A percentile compares a stretch with the other conserved stretches of the same genome.
These are phyloP conservation scores for Napeogenes sylphis DNA, from an alignment of 2,888 invertebrate species.

Conservation along the genomic window DNA sequence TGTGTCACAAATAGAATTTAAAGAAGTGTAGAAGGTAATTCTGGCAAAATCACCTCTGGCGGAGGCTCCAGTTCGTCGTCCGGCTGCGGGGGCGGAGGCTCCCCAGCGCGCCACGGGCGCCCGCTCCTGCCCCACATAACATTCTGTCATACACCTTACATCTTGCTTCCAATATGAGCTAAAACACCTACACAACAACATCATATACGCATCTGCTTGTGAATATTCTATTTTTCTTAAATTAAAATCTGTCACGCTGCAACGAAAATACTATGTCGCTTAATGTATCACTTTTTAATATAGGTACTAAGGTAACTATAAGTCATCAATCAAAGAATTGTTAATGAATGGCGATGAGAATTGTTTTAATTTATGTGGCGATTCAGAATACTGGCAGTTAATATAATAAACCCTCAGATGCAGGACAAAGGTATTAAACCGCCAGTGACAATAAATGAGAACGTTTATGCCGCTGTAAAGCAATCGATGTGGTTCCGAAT, in stretches of 20 bases:
- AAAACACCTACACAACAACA: conserved; percentile 8
- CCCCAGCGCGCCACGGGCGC: conserved; percentile 65
- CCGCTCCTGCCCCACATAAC: conserved; percentile 73
- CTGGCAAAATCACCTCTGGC: conserved; percentile 78
- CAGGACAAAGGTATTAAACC: conserved; percentile 57
- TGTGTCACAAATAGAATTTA: conserved; percentile 51
- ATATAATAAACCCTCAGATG: conserved; percentile 55
- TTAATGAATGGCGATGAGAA: conserved; percentile 13
- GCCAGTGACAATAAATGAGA: conserved; percentile 60
- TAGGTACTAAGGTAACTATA: background rate
- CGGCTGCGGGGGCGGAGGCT: conserved; percentile 62
- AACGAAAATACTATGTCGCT: too few species aligned
- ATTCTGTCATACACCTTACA: conserved; percentile 47
- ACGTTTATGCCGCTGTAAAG: conserved; percentile 65
- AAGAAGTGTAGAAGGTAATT: conserved; percentile 70
- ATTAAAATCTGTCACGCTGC: background rate
- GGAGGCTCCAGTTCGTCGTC: conserved; percentile 71
- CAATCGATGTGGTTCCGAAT: conserved; percentile 66
- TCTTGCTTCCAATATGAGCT: conserved; percentile 10
- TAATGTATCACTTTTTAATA: background rate
- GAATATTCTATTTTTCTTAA: background rate
- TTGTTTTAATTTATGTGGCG: conserved; percentile 41
- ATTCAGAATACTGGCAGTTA: conserved; percentile 55
- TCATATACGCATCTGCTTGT: conserved; percentile 8
- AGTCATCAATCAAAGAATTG: background rate